Base-by-base conservation (phyloP, 2,797 vertebrate species). In the Sebastes umbrosus region DNA sequence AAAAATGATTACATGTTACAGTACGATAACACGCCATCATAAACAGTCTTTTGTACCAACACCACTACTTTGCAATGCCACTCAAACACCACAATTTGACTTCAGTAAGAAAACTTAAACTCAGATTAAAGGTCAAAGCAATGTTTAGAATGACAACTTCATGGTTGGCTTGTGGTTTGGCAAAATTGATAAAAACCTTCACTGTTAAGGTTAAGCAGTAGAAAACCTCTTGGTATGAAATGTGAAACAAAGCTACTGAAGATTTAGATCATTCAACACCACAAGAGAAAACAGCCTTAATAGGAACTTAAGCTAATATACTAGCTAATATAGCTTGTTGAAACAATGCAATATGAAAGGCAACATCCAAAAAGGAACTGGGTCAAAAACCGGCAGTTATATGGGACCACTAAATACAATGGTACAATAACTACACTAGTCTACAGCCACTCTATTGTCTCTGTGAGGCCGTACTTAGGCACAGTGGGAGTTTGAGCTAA, bases 131-230 rank as follows among this genome's bases (percentile, higher is more conserved):
- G 69, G 73, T 67, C 27, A 57, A 77, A 54, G 24, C 27, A 29
- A 59, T 58, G 54, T 66, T 80, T 70, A 73, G 24, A 63, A 74
- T 57, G 54, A 73, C 50, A 80, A 29, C 62, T 68, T 80, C 43
- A 80, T 64, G 54, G 54, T n/a, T 31, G 29, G 13, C 27, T 70
- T 80, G 69, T 63, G 60, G 70, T 80, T 77, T 77, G 24, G 66
- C 57, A 54, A 29, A 62, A 52, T 2, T 8, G 34, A 31, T 57
- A n/a, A 54, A 75, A 80, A 54, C 11, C 3, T 39, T 43, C 32
- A 59, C 74, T 39, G 39, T 39, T 39, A 39, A 82, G 60, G 63
- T 69, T 79, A 82, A 72, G 75, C 12, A 69, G 72, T 1, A 68
- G 29, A 60, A 59, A 70, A 29, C 46, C 27, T 68, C 54, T 32